A percentile compares a stretch with the other conserved stretches of the same genome.
Conservation (phyloP, 2,797 vertebrate genomes). For the Enteromius viviparus region DNA sequence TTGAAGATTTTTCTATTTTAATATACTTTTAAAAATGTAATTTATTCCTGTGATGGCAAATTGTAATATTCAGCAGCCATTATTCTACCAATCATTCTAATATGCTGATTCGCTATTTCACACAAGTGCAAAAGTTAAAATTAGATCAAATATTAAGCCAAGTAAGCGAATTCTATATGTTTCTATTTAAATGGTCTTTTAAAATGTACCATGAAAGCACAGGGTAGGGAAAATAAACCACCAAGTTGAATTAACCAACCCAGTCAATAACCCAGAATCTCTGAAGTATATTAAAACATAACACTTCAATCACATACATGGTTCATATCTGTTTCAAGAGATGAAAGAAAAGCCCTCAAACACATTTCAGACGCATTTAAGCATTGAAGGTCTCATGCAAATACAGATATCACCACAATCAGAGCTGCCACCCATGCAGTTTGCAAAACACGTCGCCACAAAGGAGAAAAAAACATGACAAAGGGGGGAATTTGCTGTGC, state of each 20-base stretch:
- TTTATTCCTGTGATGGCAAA: neutral
- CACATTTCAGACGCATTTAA: slow-evolving; percentile 24
- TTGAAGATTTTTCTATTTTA: neutral
- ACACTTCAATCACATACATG: slow-evolving; percentile 16
- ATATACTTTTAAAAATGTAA: neutral
- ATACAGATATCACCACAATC: slow-evolving; percentile 23
- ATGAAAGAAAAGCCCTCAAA: slow-evolving; percentile 2
- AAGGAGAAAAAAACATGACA: neutral
- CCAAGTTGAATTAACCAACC: slow-evolving; percentile 3
- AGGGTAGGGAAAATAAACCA: slow-evolving; percentile 1
- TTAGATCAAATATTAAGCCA: slow-evolving; percentile 25
- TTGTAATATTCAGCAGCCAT: neutral
- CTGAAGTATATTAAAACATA: slow-evolving; percentile 5
- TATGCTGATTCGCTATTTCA: neutral
- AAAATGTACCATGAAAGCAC: slow-evolving; percentile 19
- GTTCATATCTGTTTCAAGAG: neutral
- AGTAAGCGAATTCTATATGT: neutral
- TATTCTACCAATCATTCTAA: neutral
- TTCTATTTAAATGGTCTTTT: neutral
- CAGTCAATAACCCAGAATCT: slow-evolving; percentile 3
- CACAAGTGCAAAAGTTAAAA: neutral
- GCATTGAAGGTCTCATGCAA: slow-evolving; percentile 31
- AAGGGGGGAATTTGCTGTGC: slow-evolving; percentile 23
- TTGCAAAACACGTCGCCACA: neutral
- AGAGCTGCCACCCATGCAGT: slow-evolving; percentile 37